Evolutionary conservation across 2,888 invertebrate genomes (phyloP).

Genomic region (Callyntrura sp.): DNA sequence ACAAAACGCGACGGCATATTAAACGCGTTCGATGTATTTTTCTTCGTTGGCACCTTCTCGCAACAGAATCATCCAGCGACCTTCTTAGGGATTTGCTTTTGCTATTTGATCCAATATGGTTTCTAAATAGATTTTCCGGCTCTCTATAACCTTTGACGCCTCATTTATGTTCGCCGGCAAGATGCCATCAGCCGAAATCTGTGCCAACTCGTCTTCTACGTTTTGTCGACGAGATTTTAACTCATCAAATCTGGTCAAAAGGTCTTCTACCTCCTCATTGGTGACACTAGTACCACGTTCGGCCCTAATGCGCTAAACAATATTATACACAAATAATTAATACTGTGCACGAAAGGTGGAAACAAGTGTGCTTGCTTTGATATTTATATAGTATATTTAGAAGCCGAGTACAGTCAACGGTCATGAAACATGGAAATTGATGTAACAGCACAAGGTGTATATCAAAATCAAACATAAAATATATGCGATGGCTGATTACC

Average conservation of each 20-base stretch:
- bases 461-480: no score
- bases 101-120: conserved; percentile 41
- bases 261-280: conserved; percentile 11
- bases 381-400: no score
- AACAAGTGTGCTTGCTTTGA: no score
- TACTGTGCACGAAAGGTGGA: not conserved
- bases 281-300: conserved; percentile 10
- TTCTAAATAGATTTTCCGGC: conserved; percentile 54
- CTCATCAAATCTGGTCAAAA: conserved; percentile 20
- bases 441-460: no score
- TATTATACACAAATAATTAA: conserved; percentile 30
- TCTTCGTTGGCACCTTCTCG: not conserved
- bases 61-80: conserved; percentile 44
- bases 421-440: no score
- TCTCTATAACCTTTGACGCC: not conserved
- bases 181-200: conserved; percentile 31
- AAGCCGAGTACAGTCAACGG: no score
- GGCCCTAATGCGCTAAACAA: not conserved
- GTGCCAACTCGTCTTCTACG: not conserved
- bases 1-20: not conserved
- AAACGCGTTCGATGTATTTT: not conserved
- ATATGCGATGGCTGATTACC: no score
- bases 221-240: conserved; percentile 33
- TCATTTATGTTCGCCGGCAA: conserved; percentile 48
- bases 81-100: conserved; percentile 46